Conservation (phyloP, 1,140 invertebrate species). For the Trigoniulus corallinus region DNA sequence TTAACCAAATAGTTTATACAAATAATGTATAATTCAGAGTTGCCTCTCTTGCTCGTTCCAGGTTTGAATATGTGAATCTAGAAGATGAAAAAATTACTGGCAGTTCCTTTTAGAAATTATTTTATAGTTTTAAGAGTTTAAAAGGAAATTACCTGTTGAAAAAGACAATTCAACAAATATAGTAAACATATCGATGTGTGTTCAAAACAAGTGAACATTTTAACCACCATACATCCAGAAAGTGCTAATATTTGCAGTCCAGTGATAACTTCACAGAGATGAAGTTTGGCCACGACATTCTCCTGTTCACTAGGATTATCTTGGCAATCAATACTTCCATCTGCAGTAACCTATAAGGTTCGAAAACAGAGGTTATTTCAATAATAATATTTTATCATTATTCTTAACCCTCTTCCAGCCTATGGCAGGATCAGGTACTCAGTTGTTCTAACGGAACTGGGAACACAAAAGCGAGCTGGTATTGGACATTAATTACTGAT, state of each 20-base stretch:
- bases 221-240: conserved; percentile 67
- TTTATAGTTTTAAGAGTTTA: not conserved
- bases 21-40: conserved; percentile 84
- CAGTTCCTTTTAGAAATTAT: conserved; percentile 3
- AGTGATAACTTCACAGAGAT: conserved; percentile 63
- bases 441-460: no score
- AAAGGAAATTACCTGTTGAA: conserved; percentile 37
- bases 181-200: conserved; percentile 55
- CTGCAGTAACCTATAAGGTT: conserved; percentile 61
- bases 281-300: conserved; percentile 47
- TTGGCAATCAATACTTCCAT: conserved; percentile 82
- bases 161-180: conserved; percentile 58
- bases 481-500: no score
- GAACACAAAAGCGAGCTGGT: no score
- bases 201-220: conserved; percentile 85
- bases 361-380: no score
- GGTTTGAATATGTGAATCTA: conserved; percentile 59
- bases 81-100: not conserved
- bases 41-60: conserved; percentile 76
- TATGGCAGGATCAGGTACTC: no score
- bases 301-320: conserved; percentile 73
- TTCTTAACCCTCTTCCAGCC: no score
- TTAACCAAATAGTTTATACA: no score
- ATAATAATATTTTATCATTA: not conserved
- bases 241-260: conserved; percentile 30